Percentiles rank a stretch among this genome's conserved stretches.
phyloP scores from a whole-genome alignment of 2,113 vertebrate genomes.

The Nyctereutes procyonoides region DNA sequence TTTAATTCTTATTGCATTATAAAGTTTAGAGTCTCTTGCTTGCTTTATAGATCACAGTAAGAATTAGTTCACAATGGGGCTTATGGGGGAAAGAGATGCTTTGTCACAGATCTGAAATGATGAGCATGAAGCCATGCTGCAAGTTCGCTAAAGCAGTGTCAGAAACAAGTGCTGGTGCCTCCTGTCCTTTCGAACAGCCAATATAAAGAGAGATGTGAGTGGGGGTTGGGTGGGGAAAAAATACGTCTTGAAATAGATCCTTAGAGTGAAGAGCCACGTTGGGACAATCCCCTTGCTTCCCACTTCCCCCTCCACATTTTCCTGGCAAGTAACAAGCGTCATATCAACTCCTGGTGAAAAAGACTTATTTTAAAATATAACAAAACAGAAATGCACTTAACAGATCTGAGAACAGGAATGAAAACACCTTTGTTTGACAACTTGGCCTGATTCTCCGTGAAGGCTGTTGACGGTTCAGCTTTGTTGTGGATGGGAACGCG shows the following conservation, averaged over 20 bases:
- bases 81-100: not conserved
- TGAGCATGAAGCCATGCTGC: not conserved
- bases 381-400: not conserved
- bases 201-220: not conserved
- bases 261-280: not conserved
- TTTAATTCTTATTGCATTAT: slow-evolving; percentile 82
- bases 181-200: not conserved
- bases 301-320: not conserved
- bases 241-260: not conserved
- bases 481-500: not conserved
- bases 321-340: not conserved
- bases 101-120: not conserved
- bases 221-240: not conserved
- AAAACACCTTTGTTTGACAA: slow-evolving; percentile 39
- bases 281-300: not conserved
- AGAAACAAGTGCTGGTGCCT: not conserved
- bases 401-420: not conserved
- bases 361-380: slow-evolving; percentile 26
- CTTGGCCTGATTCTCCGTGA: not conserved
- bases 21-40: slow-evolving; percentile 80
- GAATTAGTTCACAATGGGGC: not conserved
- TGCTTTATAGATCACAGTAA: slow-evolving; percentile 69
- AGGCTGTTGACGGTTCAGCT: not conserved
- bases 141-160: not conserved
- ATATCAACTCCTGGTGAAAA: slow-evolving; percentile 21